Evolutionary conservation across 2,888 invertebrate genomes (phyloP), one percentile per base, ranked within the genome.

Genomic region (Pharmacophagus antenor): DNA sequence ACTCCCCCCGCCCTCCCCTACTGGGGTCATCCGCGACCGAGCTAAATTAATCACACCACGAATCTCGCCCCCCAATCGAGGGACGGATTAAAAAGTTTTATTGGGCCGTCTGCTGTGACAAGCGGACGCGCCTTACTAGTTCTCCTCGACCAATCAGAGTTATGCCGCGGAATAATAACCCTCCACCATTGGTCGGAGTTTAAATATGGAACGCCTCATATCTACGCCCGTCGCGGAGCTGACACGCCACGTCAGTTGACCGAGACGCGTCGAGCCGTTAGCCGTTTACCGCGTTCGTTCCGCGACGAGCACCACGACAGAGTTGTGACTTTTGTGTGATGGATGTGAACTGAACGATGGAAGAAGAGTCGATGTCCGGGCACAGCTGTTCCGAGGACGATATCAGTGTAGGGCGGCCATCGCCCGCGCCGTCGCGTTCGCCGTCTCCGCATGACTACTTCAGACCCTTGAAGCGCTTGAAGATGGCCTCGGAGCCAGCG

Each of bases 321-420:
- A 70, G 48, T 76, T 77, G 88, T 85, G 86, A 80, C 84, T 81
- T 47, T 58, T 82, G 82, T 88, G 88, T 87, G 86, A 90, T 89
- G 88, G 87, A 87, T 86, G 79, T 89, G 87, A 88, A 79, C 69
- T 73, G 75, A 75, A 77, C 72, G 71, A 90, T 92, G 91, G 80
- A 83, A 78, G 81, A 89, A 87, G 82, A 90, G 84, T 85, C 84
- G 79, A 84, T 88, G 86, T 82, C 85, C 71, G 83, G 86, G 68
- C 88, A 88, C 81, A 92, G 85, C 80, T 91, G 86, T 79, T 90
- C 88, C 76, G 90, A 95, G 68, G 95, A 95, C 86, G 95, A 95
- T 83, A 95, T 95, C 73, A 95, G 95, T 80, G 95, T 95, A 44
- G 95, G 95, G 41, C 94, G 95, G 71, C 95, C 95, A 58, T 89